Evolutionary conservation across 2,113 vertebrate species (phyloP), one percentile per base, ranked within the genome.

Genomic region (Gambusia holbrooki): DNA sequence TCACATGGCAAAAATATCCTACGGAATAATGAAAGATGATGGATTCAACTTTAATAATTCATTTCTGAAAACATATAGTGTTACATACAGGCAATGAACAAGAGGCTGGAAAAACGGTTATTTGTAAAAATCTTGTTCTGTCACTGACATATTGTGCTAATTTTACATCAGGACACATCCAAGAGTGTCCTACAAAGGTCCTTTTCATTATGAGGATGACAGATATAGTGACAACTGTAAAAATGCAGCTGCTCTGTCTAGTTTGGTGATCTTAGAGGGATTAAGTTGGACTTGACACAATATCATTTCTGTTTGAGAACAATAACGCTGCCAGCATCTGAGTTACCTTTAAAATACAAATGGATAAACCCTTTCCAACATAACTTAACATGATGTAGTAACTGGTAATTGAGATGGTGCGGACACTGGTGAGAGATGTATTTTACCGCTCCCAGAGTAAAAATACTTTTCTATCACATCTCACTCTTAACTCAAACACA

Each of bases 241-340:
- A 64, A 79, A 81, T 40, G 84, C 76, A 76, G 66, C 74, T 69
- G 69, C 48, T 80, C 42, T 35, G 48, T 74, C 79, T 76, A 79
- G 60, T 30, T 58, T n/a, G 28, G 27, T 69, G 76, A 82, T 79
- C 66, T 72, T 68, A 37, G 60, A 48, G 48, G 80, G 69, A 64
- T 81, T 84, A 45, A 35, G 69, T 32, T 71, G 65, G 71, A 25
- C n/a, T 61, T 81, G 74, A 73, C 63, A 75, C 62, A 73, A 76
- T 71, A 73, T 71, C 77, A 63, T 84, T 89, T 79, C 62, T 77
- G 73, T 66, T 63, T 29, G 25, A 69, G 60, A 3, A 13, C 14
- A 15, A 45, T 69, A 74, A 75, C 27, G 27, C 29, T 54, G 14
- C 30, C 40, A 15, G n/a, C 48, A 70, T 63, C 68, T 66, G 78